Percentiles rank a stretch among this genome's conserved stretches.
phyloP scores from a whole-genome alignment of 2,888 invertebrate genomes.

The Chaitophorus viminalis region DNA sequence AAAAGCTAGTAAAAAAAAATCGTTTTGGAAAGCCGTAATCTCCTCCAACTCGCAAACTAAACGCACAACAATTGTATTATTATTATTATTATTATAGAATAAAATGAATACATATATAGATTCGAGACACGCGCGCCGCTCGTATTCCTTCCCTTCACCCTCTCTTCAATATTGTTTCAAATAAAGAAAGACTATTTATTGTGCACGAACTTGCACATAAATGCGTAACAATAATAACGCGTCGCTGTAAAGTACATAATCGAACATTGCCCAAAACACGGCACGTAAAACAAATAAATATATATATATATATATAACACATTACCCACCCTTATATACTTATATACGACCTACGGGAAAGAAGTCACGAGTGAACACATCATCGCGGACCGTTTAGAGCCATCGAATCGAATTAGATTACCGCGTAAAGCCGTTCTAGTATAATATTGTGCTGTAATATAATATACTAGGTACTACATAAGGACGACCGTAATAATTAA shows the following conservation, averaged over 20 bases:
- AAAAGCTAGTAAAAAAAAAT: not conserved
- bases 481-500: too few relatives aligned
- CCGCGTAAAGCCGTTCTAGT: too few relatives aligned
- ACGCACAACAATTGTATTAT: not conserved
- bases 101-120: not conserved
- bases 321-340: not conserved
- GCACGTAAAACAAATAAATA: constrained; percentile 15
- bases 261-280: constrained; percentile 39
- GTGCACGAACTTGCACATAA: constrained; percentile 3
- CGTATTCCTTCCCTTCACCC: not conserved
- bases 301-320: not conserved
- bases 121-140: not conserved
- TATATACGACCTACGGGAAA: not conserved
- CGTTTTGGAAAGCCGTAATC: not conserved
- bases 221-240: constrained; percentile 34
- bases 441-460: too few relatives aligned
- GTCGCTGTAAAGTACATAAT: constrained; percentile 7
- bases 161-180: constrained; percentile 3
- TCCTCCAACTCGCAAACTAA: constrained; percentile 1
- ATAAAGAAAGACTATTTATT: constrained; percentile 23
- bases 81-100: constrained; percentile 13
- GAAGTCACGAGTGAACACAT: not conserved
- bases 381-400: not conserved
- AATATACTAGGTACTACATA: too few relatives aligned
- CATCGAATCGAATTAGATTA: not conserved